These are phyloP conservation scores for Muraenolepis orangiensis DNA, from an alignment of 2,797 vertebrate species.

Conservation along the genomic window DNA sequence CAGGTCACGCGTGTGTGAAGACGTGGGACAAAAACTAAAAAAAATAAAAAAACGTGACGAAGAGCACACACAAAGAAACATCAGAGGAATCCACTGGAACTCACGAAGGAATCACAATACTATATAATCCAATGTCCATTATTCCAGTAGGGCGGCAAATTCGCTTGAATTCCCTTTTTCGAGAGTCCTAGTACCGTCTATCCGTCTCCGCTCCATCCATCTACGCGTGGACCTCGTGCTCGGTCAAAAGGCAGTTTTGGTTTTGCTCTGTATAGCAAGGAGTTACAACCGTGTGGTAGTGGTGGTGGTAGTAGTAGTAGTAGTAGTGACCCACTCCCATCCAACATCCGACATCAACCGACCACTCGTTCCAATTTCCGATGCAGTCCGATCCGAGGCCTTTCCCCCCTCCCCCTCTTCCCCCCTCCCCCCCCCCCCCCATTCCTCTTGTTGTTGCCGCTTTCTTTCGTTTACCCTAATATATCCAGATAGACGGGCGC, in stretches of 20 bases:
- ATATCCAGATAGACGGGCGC: constrained; percentile 97
- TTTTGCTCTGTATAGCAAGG: not conserved
- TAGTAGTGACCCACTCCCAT: not conserved
- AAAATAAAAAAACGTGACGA: not conserved
- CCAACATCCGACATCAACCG: not conserved
- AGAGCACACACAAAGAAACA: not conserved
- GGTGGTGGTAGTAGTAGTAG: too few species aligned
- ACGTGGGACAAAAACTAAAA: not conserved
- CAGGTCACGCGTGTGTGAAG: not conserved
- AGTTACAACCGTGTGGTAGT: not conserved
- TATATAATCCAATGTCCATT: not conserved
- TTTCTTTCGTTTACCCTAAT: constrained; percentile 84
- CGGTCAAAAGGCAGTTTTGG: constrained; percentile 2
- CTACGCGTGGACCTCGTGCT: not conserved
- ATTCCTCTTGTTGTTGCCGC: not conserved
- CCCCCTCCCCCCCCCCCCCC: not conserved
- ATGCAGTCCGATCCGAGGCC: constrained; percentile 10
- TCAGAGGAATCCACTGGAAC: not conserved
- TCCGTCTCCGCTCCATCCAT: not conserved
- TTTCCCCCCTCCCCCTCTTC: not conserved
- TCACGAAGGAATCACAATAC: not conserved
- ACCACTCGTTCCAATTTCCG: not conserved
- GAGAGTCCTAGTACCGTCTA: not conserved
- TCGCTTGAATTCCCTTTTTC: not conserved
- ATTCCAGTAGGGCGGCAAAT: not conserved